phyloP scores from a whole-genome alignment of 2,113 vertebrate species.

The Lipophrys pholis region DNA sequence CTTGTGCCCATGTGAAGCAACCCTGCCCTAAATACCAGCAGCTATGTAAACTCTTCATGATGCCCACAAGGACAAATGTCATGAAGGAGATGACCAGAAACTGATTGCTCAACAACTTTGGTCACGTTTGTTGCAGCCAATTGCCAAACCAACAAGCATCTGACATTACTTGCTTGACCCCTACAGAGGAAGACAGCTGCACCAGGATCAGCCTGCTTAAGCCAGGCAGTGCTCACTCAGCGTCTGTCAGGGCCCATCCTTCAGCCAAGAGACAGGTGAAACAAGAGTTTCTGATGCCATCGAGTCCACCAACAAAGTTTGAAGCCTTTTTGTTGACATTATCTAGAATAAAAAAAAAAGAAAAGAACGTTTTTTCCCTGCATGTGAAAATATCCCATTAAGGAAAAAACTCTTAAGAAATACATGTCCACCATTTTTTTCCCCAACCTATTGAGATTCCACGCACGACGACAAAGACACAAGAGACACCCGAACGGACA shows the following conservation, averaged over 20 bases:
- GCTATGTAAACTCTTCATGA: no score
- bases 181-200: constrained; percentile 12
- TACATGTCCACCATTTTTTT: background rate
- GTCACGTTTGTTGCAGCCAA: background rate
- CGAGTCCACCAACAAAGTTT: background rate
- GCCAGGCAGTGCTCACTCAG: constrained; percentile 17
- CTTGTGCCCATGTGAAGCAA: no score
- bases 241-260: constrained; percentile 27
- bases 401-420: no score
- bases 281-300: background rate
- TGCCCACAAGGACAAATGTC: no score
- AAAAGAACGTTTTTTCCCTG: background rate
- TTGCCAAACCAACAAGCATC: background rate
- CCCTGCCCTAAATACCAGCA: no score
- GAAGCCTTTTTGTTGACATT: constrained; percentile 1
- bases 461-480: background rate
- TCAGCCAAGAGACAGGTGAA: background rate
- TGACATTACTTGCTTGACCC: background rate
- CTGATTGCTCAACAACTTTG: background rate
- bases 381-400: no score
- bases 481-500: background rate
- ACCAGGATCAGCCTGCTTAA: background rate
- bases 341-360: background rate
- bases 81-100: no score
- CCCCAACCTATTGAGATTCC: background rate